Evolutionary conservation across 2,797 vertebrate genomes (phyloP).

Genomic region (Propithecus deckenii): DNA sequence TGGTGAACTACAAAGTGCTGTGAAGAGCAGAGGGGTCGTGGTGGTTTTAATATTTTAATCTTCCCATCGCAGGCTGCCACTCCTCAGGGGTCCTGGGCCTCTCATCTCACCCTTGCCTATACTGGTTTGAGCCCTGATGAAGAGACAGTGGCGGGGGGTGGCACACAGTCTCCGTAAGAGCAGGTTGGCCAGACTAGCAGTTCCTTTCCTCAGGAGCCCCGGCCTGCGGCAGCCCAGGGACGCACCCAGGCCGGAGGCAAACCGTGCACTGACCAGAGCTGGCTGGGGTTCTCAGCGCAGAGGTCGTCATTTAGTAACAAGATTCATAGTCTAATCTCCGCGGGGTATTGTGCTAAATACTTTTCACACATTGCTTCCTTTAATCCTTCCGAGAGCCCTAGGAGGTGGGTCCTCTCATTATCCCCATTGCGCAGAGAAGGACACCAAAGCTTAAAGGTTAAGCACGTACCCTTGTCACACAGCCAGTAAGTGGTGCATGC

Average conservation of each 20-base stretch:
- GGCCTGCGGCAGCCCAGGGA: background rate
- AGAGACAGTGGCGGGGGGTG: background rate
- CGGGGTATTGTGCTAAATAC: background rate
- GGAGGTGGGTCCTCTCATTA: background rate
- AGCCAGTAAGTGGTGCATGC: background rate
- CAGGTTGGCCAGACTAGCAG: background rate
- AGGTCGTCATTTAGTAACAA: background rate
- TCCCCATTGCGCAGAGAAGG: background rate
- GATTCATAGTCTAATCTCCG: background rate
- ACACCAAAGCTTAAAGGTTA: background rate
- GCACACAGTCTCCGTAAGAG: background rate
- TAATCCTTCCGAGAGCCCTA: background rate
- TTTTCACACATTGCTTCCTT: background rate
- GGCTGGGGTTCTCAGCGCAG: background rate
- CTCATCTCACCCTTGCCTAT: background rate
- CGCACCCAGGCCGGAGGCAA: background rate
- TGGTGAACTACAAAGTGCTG: background rate
- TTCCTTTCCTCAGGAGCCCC: background rate
- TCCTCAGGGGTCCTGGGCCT: background rate
- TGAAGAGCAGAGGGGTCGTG: background rate
- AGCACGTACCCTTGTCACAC: background rate
- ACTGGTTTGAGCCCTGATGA: background rate
- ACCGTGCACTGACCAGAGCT: background rate
- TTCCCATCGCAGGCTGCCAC: background rate
- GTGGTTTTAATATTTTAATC: background rate